Conservation (phyloP, 2,113 vertebrate species). For the Saccopteryx leptura region DNA sequence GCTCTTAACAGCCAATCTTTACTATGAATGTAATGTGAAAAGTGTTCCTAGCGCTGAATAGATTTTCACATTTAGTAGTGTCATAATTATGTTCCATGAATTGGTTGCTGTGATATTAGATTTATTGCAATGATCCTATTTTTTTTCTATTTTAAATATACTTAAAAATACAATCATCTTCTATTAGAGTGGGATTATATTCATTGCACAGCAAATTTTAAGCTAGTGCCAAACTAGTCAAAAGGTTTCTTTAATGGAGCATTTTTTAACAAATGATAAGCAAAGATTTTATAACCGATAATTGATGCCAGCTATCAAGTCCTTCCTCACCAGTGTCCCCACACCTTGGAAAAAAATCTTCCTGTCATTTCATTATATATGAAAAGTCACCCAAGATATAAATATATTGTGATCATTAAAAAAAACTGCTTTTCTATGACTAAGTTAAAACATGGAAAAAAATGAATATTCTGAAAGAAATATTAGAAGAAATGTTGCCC, state of each 20-base stretch:
- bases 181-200: constrained; percentile 72
- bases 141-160: constrained; percentile 77
- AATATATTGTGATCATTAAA: constrained; percentile 81
- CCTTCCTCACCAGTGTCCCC: constrained; percentile 61
- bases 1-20: constrained; percentile 99
- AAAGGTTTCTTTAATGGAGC: constrained; percentile 41
- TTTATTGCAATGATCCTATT: constrained; percentile 87
- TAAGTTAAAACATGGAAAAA: constrained; percentile 79
- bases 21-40: constrained; percentile 96
- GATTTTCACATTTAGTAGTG: constrained; percentile 97
- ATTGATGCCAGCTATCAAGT: constrained; percentile 29
- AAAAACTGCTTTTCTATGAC: constrained; percentile 80
- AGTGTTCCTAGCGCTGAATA: constrained; percentile 94
- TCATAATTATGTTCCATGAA: constrained; percentile 98
- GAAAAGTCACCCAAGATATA: constrained; percentile 71
- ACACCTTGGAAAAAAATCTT: constrained; percentile 57
- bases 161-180: constrained; percentile 80
- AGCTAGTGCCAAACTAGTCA: constrained; percentile 67
- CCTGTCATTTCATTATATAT: constrained; percentile 75
- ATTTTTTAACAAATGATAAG: constrained; percentile 74
- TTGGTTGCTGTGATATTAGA: constrained; percentile 90
- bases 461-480: constrained; percentile 72
- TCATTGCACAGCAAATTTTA: constrained; percentile 82
- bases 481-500: constrained; percentile 72
- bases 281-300: constrained; percentile 74